Evolutionary conservation across 2,797 vertebrate species (phyloP).

Genomic region (Adrianichthys oophorus): DNA sequence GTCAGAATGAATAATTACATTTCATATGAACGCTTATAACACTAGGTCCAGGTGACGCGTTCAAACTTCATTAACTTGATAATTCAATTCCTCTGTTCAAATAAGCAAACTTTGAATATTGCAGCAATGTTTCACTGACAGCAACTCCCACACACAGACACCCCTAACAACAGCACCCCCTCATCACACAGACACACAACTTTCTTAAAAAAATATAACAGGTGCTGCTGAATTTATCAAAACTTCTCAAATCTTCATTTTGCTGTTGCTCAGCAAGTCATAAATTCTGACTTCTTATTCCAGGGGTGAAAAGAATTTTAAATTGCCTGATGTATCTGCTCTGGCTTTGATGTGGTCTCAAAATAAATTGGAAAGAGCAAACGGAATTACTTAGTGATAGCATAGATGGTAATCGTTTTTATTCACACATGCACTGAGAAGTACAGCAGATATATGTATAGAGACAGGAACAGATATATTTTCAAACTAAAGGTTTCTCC

Average conservation of each 20-base stretch:
- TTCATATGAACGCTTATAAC: slow-evolving; percentile 29
- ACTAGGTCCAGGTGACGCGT: slow-evolving; percentile 34
- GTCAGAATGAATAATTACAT: slow-evolving; percentile 14
- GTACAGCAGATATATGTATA: slow-evolving; percentile 44
- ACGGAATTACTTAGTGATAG: slow-evolving; percentile 76
- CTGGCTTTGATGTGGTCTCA: slow-evolving; percentile 71
- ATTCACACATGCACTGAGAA: slow-evolving; percentile 56
- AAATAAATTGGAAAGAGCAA: slow-evolving; percentile 70
- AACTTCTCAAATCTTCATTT: slow-evolving; percentile 68
- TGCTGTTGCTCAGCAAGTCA: slow-evolving; percentile 66
- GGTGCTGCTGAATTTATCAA: slow-evolving; percentile 52
- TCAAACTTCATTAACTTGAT: slow-evolving; percentile 40
- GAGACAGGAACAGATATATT: slow-evolving; percentile 38
- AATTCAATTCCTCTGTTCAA: slow-evolving; percentile 29
- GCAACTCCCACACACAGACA: slow-evolving; percentile 15
- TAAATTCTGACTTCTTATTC: slow-evolving; percentile 66
- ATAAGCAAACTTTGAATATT: slow-evolving; percentile 32
- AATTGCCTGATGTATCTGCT: slow-evolving; percentile 67
- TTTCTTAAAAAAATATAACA: slow-evolving; percentile 49
- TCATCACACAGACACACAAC: slow-evolving; percentile 4
- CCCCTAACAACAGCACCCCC: slow-evolving; percentile 18
- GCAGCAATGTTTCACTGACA: slow-evolving; percentile 37
- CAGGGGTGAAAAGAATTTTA: slow-evolving; percentile 60
- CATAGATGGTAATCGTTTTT: slow-evolving; percentile 73
- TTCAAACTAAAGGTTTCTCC: slow-evolving; percentile 49